Base-by-base conservation (phyloP, 1,140 invertebrate genomes). In the Drosophila burlai region DNA sequence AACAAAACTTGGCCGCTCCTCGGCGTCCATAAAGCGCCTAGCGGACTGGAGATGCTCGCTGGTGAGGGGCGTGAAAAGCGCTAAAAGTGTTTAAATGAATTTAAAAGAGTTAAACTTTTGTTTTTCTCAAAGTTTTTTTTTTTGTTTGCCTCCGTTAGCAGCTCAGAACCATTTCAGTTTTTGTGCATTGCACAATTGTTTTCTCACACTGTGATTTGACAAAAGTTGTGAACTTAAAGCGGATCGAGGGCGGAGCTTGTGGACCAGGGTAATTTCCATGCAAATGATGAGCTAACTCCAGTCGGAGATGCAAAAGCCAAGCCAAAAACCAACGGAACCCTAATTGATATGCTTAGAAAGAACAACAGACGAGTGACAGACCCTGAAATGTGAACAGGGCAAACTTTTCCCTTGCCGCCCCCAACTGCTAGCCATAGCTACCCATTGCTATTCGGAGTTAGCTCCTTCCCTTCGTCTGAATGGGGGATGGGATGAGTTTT, bases 51-150 rank as follows among this genome's bases (percentile, higher is more conserved):
- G 64, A 76, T 65, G 60, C 62, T 36, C 49, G 24, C 65, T 83
- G 79, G 52, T 36, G 38, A 46, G 59, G 61, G 81, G 82, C 82
- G 82, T 85, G 78, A 85, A 84, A 85, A 85, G 77, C 74, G 81
- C 68, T 85, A 84, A 85, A 84, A 85, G 82, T 83, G 82, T 84
- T 81, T 85, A 84, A 85, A 85, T 85, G 81, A 84, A 84, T 85
- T 84, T 85, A 85, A 85, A 85, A 74, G 73, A 77, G 82, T 75
- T 55, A 65, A 85, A 84, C 73, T 85, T 85, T 85, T 69, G 50
- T 83, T 83, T 80, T 79, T 64, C 45, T 31, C 21, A 58, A 58
- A 66, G 45, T 57, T 58, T 50, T 72, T 24, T 24, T 24, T 65
- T 45, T 11, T 18, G 36, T 24, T 40, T 31, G 58, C 31, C 52